These are phyloP conservation scores for Dolomedes plantarius DNA, from an alignment of 2,888 invertebrate species.

Conservation along the genomic window DNA sequence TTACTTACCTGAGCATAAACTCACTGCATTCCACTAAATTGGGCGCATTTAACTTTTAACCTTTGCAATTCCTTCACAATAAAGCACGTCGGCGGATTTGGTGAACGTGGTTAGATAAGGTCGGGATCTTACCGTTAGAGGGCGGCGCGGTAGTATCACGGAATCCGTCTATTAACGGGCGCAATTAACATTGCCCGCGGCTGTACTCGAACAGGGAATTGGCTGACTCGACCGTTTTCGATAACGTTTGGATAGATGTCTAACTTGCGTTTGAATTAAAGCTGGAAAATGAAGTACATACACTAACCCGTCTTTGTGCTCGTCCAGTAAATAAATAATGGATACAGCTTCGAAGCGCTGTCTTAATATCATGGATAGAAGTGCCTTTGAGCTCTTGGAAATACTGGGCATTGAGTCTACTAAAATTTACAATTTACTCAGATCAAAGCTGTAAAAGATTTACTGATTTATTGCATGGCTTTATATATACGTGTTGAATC, in stretches of 20 bases:
- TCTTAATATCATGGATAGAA: no score
- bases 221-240: constrained; percentile 18
- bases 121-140: constrained; percentile 23
- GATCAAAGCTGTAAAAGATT: no score
- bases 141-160: constrained; percentile 40
- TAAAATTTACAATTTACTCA: no score
- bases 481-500: no score
- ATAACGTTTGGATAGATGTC: background rate
- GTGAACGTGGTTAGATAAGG: constrained; percentile 6
- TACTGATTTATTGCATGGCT: no score
- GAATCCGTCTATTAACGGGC: constrained; percentile 38
- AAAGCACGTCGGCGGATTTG: constrained; percentile 39
- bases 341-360: no score
- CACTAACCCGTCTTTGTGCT: background rate
- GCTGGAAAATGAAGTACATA: background rate
- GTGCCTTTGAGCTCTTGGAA: no score
- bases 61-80: constrained; percentile 27
- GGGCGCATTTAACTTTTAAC: constrained; percentile 56
- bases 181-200: constrained; percentile 48
- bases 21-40: no score
- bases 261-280: background rate
- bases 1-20: constrained; percentile 24
- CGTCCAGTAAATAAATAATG: no score
- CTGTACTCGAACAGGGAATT: constrained; percentile 25
- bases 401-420: no score